These are phyloP conservation scores for Keiferia lycopersicella DNA, from an alignment of 2,888 invertebrate genomes.

Conservation along the genomic window DNA sequence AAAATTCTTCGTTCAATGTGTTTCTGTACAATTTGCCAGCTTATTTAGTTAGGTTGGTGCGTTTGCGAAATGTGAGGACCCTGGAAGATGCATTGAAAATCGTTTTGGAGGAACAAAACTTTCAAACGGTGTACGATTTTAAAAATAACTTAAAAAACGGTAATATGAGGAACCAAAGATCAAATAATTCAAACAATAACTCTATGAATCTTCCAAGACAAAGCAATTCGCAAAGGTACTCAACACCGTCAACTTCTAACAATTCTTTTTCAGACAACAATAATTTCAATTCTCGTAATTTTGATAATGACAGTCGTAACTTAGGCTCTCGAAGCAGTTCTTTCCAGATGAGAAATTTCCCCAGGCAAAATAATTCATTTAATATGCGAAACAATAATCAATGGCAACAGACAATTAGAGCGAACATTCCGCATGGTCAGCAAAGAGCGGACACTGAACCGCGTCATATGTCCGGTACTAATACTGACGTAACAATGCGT, in stretches of 20 bases:
- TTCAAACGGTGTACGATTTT: constrained; percentile 19
- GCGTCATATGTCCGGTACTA: neutral
- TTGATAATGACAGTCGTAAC: neutral
- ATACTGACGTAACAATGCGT: constrained; percentile 27
- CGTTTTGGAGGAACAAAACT: constrained; percentile 31
- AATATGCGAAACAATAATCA: neutral
- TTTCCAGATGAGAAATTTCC: neutral
- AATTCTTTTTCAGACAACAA: neutral
- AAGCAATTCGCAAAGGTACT: neutral
- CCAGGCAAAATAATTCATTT: constrained; percentile 1
- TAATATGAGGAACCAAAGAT: too few relatives aligned
- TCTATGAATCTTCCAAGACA: neutral
- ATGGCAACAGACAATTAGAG: neutral
- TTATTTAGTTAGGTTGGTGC: constrained; percentile 30
- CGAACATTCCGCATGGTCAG: neutral
- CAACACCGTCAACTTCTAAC: neutral
- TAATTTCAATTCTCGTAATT: neutral
- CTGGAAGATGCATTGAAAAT: constrained; percentile 32
- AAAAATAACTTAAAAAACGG: neutral
- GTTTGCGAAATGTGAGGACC: constrained; percentile 23
- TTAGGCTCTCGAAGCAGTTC: too few relatives aligned
- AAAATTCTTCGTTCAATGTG: constrained; percentile 28
- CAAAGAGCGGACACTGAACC: neutral
- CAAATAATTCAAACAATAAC: too few relatives aligned
- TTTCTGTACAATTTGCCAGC: constrained; percentile 32